Evolutionary conservation across 2,113 vertebrate species (phyloP).

Genomic region (Dendropsophus ebraccatus): DNA sequence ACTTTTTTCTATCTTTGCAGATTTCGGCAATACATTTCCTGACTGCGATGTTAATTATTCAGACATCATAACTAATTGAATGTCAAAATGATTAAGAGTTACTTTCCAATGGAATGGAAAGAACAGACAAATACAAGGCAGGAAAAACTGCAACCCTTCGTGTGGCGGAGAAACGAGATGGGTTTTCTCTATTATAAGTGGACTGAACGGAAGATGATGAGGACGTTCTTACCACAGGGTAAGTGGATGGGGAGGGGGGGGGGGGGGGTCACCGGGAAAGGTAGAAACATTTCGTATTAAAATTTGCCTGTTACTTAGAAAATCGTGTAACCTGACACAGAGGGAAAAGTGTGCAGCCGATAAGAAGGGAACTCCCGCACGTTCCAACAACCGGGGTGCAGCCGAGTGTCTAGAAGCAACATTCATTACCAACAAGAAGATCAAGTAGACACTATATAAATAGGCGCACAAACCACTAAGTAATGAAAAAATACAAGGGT

Average conservation of each 20-base stretch:
- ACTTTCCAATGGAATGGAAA: slow-evolving; percentile 50
- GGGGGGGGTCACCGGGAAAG: too few species aligned
- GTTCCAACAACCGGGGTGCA: too few species aligned
- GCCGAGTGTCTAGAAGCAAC: too few species aligned
- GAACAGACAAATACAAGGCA: slow-evolving; percentile 48
- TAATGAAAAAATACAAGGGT: too few species aligned
- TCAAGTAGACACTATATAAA: too few species aligned
- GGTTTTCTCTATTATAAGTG: slow-evolving; percentile 34
- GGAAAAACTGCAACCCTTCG: slow-evolving; percentile 26
- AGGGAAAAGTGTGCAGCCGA: too few species aligned
- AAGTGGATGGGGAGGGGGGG: neutral
- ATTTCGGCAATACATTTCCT: slow-evolving; percentile 54
- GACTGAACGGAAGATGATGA: neutral
- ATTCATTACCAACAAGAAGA: too few species aligned
- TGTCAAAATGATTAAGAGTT: slow-evolving; percentile 57
- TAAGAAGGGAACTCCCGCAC: too few species aligned
- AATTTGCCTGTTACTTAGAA: too few species aligned
- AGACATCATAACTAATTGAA: slow-evolving; percentile 57
- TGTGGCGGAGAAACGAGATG: slow-evolving; percentile 30
- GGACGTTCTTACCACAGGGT: neutral
- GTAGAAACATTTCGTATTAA: neutral
- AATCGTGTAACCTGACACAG: too few species aligned
- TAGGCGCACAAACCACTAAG: too few species aligned
- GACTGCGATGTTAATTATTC: slow-evolving; percentile 53
- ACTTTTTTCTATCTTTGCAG: slow-evolving; percentile 53